These are phyloP conservation scores for Ophonus ardosiacus DNA, from an alignment of 2,888 invertebrate genomes.

Conservation along the genomic window DNA sequence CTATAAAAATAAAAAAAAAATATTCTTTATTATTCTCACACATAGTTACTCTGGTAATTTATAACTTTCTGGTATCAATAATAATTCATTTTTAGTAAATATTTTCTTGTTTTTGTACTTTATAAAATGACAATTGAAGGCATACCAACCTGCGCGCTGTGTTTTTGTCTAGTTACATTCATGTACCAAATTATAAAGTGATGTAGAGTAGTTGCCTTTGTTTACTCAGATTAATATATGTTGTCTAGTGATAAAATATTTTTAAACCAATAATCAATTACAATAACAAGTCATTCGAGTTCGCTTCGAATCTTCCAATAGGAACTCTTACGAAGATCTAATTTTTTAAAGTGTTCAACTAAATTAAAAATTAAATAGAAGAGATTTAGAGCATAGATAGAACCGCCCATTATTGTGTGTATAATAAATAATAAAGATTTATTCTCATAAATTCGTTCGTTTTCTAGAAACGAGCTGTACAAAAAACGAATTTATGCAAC, in stretches of 20 bases:
- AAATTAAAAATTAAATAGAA: slow-evolving; percentile 8
- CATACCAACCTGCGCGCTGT: not conserved
- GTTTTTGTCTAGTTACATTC: slow-evolving; percentile 39
- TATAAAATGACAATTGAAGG: not conserved
- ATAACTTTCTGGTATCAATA: no score
- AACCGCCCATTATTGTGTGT: slow-evolving; percentile 51
- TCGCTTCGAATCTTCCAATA: slow-evolving; percentile 31
- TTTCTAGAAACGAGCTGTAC: slow-evolving; percentile 46
- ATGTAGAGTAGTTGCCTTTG: slow-evolving; percentile 30
- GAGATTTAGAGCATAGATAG: slow-evolving; percentile 50
- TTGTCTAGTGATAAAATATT: slow-evolving; percentile 43
- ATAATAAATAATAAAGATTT: slow-evolving; percentile 23
- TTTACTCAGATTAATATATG: slow-evolving; percentile 47
- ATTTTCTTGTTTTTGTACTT: not conserved
- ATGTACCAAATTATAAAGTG: slow-evolving; percentile 49
- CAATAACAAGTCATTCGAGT: slow-evolving; percentile 45
- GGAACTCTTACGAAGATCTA: slow-evolving; percentile 36
- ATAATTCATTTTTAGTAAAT: not conserved
- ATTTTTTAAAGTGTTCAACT: slow-evolving; percentile 46
- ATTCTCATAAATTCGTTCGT: slow-evolving; percentile 43
- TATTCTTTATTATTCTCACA: no score
- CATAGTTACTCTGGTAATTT: no score
- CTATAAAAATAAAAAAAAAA: no score
- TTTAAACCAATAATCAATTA: slow-evolving; percentile 34
- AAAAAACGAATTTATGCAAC: slow-evolving; percentile 59